Percentiles rank a stretch among this genome's conserved stretches.
Conservation (phyloP, 1,140 invertebrate genomes). For the Habropoda laboriosa region DNA sequence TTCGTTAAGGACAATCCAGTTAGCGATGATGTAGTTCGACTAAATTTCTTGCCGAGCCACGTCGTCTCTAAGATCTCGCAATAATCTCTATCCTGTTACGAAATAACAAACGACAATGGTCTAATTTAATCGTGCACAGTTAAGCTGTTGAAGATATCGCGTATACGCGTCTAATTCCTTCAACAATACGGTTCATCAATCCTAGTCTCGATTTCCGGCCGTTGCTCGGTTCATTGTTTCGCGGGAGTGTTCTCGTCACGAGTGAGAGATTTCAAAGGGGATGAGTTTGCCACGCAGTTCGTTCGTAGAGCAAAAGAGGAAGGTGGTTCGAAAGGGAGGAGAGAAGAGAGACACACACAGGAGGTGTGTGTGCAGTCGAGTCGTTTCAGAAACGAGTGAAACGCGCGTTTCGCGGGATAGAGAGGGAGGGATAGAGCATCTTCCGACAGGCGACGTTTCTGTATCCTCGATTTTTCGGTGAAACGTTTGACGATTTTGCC, state of each 20-base stretch:
- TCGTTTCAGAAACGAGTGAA: constrained; percentile 17
- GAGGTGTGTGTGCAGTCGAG: background rate
- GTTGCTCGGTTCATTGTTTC: background rate
- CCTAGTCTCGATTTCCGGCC: constrained; percentile 11
- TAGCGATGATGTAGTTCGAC: no score
- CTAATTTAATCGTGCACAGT: background rate
- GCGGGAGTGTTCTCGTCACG: background rate
- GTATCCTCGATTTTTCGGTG: constrained; percentile 57
- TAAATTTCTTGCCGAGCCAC: no score
- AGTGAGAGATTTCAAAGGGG: background rate
- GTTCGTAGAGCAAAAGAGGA: background rate
- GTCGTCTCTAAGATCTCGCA: no score
- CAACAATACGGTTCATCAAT: constrained; percentile 14
- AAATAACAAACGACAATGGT: background rate
- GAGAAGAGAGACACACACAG: background rate
- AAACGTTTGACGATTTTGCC: constrained; percentile 32
- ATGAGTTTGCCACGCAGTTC: background rate
- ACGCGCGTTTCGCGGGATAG: no score
- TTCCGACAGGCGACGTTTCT: background rate
- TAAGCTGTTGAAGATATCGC: background rate
- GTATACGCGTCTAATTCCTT: background rate
- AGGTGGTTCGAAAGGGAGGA: background rate
- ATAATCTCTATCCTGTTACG: no score
- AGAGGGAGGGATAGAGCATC: constrained; percentile 2
- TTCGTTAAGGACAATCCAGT: no score